Conservation (phyloP, 2,113 vertebrate genomes). For the Saccopteryx leptura region DNA sequence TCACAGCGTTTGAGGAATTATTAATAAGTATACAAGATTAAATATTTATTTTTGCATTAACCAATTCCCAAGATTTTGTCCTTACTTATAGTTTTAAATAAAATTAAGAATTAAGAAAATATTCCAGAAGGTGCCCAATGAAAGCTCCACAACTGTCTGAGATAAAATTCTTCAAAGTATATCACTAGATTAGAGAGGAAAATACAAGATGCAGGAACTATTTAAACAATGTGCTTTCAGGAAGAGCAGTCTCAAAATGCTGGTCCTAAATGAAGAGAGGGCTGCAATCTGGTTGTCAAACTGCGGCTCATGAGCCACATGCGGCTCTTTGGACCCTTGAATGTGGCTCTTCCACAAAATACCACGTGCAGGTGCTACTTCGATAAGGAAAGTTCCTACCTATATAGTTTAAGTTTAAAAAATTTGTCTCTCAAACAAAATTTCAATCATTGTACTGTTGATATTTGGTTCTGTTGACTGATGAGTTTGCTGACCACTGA, state of each 20-base stretch:
- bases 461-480: too few relatives aligned
- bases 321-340: too few relatives aligned
- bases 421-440: too few relatives aligned
- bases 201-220: background rate
- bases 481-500: too few relatives aligned
- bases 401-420: too few relatives aligned
- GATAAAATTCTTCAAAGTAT: conserved; percentile 23
- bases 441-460: too few relatives aligned
- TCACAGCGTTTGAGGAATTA: background rate
- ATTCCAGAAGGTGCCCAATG: conserved; percentile 7
- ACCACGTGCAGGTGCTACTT: too few relatives aligned
- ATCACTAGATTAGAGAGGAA: background rate
- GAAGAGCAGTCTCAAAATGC: background rate
- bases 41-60: conserved; percentile 46
- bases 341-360: too few relatives aligned
- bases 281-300: too few relatives aligned
- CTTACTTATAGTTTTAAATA: conserved; percentile 15
- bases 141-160: background rate
- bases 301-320: too few relatives aligned
- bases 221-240: background rate
- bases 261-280: background rate
- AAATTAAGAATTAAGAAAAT: conserved; percentile 56
- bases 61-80: background rate
- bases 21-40: background rate
- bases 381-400: too few relatives aligned